Conservation (phyloP, 2,113 vertebrate genomes). For the Arenaria interpres region DNA sequence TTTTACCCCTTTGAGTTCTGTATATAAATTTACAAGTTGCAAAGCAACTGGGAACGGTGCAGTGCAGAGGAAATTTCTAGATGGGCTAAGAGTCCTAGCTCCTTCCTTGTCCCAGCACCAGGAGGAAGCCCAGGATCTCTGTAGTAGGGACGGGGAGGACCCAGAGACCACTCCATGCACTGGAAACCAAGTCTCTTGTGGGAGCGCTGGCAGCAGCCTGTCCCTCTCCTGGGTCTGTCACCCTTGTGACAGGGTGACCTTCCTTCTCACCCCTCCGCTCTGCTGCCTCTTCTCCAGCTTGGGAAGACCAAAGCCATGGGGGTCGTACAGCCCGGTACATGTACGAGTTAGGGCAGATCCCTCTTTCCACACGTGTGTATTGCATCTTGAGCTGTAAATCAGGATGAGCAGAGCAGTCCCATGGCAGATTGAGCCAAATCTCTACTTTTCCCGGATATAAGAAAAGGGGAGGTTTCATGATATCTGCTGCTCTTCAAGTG, state of each 20-base stretch:
- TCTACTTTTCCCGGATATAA: not conserved
- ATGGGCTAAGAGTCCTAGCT: not conserved
- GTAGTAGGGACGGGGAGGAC: not conserved
- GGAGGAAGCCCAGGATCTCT: not conserved
- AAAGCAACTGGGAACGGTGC: not conserved
- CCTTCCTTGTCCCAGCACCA: not conserved
- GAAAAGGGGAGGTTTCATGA: not conserved
- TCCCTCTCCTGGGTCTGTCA: not conserved
- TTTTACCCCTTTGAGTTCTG: not conserved
- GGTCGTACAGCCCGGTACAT: fast-evolving
- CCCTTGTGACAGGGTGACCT: too few species aligned
- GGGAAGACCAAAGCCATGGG: not conserved
- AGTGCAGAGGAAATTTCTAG: not conserved
- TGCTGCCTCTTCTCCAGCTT: not conserved
- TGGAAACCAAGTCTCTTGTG: not conserved
- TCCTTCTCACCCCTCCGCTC: not conserved
- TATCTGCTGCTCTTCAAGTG: not conserved
- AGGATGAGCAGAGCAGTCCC: not conserved
- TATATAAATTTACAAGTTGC: not conserved
- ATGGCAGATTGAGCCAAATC: not conserved
- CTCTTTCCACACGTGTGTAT: fast-evolving
- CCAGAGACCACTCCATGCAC: fast-evolving
- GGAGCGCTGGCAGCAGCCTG: not conserved
- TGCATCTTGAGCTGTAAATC: not conserved
- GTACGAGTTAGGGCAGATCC: not conserved